Evolutionary conservation across 2,113 vertebrate genomes (phyloP).

Genomic region (Urocolius indicus): DNA sequence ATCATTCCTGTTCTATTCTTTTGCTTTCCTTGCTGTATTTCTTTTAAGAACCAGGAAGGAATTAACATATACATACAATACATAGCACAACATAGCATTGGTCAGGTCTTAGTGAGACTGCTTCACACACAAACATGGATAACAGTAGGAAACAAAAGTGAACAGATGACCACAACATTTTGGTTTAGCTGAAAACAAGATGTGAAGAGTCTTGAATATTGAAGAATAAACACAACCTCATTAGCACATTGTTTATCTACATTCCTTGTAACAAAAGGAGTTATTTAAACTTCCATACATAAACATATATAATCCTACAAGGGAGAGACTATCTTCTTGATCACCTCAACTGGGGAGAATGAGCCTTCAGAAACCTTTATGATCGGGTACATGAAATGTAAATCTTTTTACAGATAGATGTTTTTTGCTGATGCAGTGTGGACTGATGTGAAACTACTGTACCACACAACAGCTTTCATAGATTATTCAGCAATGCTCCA

Average conservation of each 20-base stretch:
- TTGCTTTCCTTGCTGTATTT: not conserved
- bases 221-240: not conserved
- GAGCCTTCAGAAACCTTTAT: not conserved
- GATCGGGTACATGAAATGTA: not conserved
- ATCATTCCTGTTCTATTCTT: not conserved
- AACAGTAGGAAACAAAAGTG: not conserved
- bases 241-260: not conserved
- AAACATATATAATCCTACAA: not conserved
- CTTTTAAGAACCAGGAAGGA: not conserved
- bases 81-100: fast-evolving
- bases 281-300: not conserved
- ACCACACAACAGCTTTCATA: not conserved
- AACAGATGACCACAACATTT: not conserved
- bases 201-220: not conserved
- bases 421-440: not conserved
- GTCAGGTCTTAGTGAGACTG: not conserved
- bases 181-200: not conserved
- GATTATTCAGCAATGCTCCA: not conserved
- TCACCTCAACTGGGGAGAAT: not conserved
- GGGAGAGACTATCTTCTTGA: not conserved
- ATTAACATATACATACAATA: not conserved
- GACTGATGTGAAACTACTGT: not conserved
- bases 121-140: not conserved
- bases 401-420: not conserved
- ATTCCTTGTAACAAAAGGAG: not conserved